Conservation (phyloP, 2,888 invertebrate genomes). For the Euplagia quadripunctaria region DNA sequence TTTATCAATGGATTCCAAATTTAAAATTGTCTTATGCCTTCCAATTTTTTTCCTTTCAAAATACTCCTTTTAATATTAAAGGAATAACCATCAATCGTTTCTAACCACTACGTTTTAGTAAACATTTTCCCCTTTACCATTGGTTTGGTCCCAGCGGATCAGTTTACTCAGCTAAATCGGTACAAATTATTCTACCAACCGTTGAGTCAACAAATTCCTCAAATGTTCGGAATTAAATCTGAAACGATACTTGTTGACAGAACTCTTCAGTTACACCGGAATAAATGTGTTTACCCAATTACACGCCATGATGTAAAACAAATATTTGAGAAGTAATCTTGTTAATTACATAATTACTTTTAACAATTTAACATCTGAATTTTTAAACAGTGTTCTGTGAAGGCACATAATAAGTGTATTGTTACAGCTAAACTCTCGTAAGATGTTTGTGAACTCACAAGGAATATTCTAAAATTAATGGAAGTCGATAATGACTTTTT, state of each 20-base stretch:
- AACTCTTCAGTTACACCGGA: constrained; percentile 17
- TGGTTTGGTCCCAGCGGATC: constrained; percentile 10
- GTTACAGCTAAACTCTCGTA: no score
- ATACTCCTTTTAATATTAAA: not conserved
- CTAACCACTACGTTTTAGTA: not conserved
- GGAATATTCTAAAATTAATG: no score
- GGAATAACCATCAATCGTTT: not conserved
- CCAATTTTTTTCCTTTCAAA: not conserved
- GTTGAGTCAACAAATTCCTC: constrained; percentile 21
- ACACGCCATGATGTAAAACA: constrained; percentile 3
- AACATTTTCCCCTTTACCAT: not conserved
- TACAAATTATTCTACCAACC: constrained; percentile 20
- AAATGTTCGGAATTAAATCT: constrained; percentile 22
- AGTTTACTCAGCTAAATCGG: constrained; percentile 21
- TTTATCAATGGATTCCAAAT: not conserved
- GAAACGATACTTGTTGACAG: constrained; percentile 27
- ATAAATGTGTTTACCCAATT: constrained; percentile 27
- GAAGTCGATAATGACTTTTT: not conserved
- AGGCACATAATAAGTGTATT: no score
- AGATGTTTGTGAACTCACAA: not conserved
- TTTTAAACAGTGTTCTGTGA: not conserved
- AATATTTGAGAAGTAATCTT: constrained; percentile 12
- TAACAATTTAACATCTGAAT: not conserved
- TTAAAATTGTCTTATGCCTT: not conserved
- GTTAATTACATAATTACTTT: constrained; percentile 16